phyloP scores from a whole-genome alignment of 2,888 invertebrate genomes.

The Hirtodrosophila alboralis region DNA sequence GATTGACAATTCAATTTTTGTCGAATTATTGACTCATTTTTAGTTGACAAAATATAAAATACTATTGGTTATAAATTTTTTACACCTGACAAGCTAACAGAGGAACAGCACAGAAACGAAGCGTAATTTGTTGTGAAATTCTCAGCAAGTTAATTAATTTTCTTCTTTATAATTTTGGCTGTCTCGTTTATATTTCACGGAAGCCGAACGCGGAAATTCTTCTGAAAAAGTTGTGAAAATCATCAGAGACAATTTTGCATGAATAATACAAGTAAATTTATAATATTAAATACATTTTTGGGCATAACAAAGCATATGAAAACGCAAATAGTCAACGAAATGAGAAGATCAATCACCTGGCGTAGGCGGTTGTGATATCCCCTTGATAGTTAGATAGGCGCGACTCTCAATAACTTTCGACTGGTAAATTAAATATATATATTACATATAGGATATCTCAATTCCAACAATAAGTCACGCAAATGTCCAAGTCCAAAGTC shows the following conservation, averaged over 20 bases:
- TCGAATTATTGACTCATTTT: constrained; percentile 34
- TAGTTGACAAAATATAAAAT: constrained; percentile 15
- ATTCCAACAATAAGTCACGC: constrained; percentile 63
- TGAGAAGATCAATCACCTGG: constrained; percentile 62
- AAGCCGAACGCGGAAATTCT: constrained; percentile 37
- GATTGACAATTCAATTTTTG: constrained; percentile 17
- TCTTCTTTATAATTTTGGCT: constrained; percentile 8
- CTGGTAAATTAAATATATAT: constrained; percentile 40
- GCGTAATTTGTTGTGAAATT: constrained; percentile 19
- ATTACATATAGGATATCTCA: constrained; percentile 42
- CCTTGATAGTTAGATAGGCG: constrained; percentile 58
- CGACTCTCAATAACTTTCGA: constrained; percentile 30
- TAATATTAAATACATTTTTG: constrained; percentile 26
- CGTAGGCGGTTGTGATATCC: constrained; percentile 13
- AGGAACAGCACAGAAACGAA: constrained; percentile 23
- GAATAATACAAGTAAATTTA: constrained; percentile 23
- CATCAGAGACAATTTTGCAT: constrained; percentile 10
- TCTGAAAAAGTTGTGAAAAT: constrained; percentile 56
- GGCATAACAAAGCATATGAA: constrained; percentile 62
- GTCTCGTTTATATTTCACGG: constrained; percentile 43
- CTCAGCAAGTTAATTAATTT: constrained; percentile 14
- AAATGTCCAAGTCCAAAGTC: constrained; percentile 53
- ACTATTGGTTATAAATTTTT: constrained; percentile 9
- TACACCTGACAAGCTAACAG: constrained; percentile 49
- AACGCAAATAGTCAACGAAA: constrained; percentile 42